Conservation (phyloP, 2,888 invertebrate species). For the Notodonta dromedarius region DNA sequence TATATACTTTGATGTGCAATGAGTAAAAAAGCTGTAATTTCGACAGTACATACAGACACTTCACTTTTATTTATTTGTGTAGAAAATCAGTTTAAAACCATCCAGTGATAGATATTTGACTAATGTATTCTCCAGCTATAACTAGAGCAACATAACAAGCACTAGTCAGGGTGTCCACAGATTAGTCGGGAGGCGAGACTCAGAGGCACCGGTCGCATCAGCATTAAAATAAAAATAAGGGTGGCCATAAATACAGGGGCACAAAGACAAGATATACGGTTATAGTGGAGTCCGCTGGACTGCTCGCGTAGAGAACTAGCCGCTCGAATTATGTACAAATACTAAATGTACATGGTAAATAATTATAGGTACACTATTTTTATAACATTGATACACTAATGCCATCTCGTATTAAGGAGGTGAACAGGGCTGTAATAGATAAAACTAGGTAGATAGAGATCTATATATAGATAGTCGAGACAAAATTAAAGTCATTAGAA, state of each 20-base stretch:
- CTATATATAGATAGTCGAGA: too few species aligned
- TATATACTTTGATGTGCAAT: too few species aligned
- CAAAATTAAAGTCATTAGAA: too few species aligned
- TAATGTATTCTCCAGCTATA: not conserved
- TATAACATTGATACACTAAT: conserved; percentile 23
- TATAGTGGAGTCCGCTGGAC: conserved; percentile 70
- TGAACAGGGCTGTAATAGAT: too few species aligned
- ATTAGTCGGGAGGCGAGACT: conserved; percentile 73
- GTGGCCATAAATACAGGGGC: conserved; percentile 74
- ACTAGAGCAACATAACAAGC: conserved; percentile 2
- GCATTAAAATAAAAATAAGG: conserved; percentile 84
- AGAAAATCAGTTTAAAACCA: too few species aligned
- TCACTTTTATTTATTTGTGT: too few species aligned
- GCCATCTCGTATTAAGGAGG: too few species aligned
- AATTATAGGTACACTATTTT: conserved; percentile 40
- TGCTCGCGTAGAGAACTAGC: conserved; percentile 50
- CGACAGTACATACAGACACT: too few species aligned
- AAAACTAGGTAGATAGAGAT: too few species aligned
- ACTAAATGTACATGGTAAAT: conserved; percentile 35
- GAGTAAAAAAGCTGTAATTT: too few species aligned
- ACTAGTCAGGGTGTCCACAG: conserved; percentile 54
- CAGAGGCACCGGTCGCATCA: conserved; percentile 79
- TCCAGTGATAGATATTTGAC: too few species aligned
- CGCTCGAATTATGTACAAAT: conserved; percentile 46
- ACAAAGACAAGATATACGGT: conserved; percentile 83